Base-by-base conservation (phyloP, 2,113 vertebrate genomes). In the Ochotona princeps region DNA sequence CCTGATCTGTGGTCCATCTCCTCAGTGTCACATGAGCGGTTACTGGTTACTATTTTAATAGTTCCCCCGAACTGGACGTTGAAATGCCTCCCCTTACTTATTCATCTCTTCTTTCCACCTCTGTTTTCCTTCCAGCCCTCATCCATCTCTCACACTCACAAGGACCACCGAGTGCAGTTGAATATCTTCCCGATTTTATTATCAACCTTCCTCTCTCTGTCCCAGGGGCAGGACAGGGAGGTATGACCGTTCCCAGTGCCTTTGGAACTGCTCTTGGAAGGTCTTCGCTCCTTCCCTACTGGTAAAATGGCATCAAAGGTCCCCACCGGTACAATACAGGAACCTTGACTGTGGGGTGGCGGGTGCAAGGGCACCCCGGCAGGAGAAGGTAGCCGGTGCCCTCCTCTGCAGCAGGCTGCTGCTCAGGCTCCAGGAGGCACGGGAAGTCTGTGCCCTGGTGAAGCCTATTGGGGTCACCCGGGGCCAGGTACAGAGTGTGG, bases 301-400 rank as follows among this genome's bases (percentile, higher is more conserved):
- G 94, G 87, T 97, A 96, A 91, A 94, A 96, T 0, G 96, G 95
- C 94, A 89, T 32, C 38, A 94, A 15, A 38, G 95, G 94, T 2
- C 96, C 96, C 96, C 96, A 96, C 35, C 76, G 30, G 65, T 76
- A 20, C 91, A 94, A 26, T 57, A 96, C 1, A 25, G 96, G 94
- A 32, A 92, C 81, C 72, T 92, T 94, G 83, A 35, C 23, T 9
- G 1, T 63, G 2, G 25, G 51, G 54, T 69, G 80, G 20, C 1
- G 28, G 25, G 47, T 66, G 32, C 95, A 95, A 66, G 38, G 5
- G 23, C 95, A 95, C 70, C 94, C 74, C 0, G 95, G 92, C 83
- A 95, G 75, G 0, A 95, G 86, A 0, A 96, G 7, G 72, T 92
- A 93, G 89, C 92, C 94, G 35, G 54, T 91, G 91, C n/a, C 91